Evolutionary conservation across 53 echinoderm and acorn worm genomes (phyloP).

Genomic region (Patiria pectinifera): DNA sequence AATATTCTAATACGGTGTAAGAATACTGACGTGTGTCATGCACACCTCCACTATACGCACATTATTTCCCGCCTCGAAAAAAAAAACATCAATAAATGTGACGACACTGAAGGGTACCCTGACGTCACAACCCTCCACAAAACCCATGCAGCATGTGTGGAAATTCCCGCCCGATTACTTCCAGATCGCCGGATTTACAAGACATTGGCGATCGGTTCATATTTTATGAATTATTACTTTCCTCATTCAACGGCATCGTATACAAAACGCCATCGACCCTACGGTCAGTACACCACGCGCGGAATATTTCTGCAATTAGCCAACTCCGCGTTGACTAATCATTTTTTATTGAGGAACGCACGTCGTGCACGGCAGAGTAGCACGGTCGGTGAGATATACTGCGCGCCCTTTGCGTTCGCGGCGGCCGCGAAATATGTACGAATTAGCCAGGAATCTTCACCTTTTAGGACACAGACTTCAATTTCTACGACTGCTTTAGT

Average conservation of each 20-base stretch:
- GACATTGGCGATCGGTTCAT: not conserved
- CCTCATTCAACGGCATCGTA: not conserved
- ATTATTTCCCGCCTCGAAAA: too few species aligned
- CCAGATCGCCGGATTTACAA: not conserved
- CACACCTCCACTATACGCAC: not conserved
- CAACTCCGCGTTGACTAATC: slow-evolving; percentile 22
- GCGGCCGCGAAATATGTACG: not conserved
- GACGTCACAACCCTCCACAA: slow-evolving; percentile 12
- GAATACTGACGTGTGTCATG: not conserved
- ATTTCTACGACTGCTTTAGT: not conserved
- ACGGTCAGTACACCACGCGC: slow-evolving; percentile 49
- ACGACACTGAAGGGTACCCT: slow-evolving; percentile 20
- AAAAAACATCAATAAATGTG: slow-evolving; percentile 12
- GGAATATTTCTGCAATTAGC: slow-evolving; percentile 30
- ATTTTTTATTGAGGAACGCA: not conserved
- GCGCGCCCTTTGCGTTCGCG: not conserved
- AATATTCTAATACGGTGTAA: not conserved
- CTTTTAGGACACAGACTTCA: not conserved
- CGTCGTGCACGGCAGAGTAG: not conserved
- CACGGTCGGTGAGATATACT: not conserved
- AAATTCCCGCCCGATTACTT: slow-evolving; percentile 19
- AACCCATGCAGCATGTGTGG: slow-evolving; percentile 1
- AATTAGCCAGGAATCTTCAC: slow-evolving; percentile 39
- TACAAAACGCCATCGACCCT: slow-evolving; percentile 26
- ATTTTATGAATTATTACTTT: not conserved